Base-by-base conservation (phyloP, 2,797 vertebrate species). In the Eulemur coronatus region DNA sequence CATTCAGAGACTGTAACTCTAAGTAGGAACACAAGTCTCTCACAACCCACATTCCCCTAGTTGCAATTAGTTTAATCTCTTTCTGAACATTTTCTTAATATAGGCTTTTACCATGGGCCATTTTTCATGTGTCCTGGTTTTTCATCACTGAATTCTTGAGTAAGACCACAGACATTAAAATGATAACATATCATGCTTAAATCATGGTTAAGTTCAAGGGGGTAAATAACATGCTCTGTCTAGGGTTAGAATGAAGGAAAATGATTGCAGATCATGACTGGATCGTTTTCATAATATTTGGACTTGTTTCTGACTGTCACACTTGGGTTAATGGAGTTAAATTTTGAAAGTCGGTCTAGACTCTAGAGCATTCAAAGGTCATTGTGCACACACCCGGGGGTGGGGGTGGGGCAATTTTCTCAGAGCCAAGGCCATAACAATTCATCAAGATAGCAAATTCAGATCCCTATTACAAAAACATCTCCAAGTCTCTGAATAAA, bases 121-220 rank as follows among this genome's bases (percentile, higher is more conserved):
- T 97, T 98, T 97, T 91, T 98, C 97, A 97, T 55, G 43, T 89
- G 93, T 96, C 96, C 81, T 88, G 86, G 89, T 94, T 94, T 98
- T 97, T 97, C 96, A 95, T 87, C 91, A 79, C 96, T 78, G 80
- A 92, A 93, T 96, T 97, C 95, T 84, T 95, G 96, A 97, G 87
- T 87, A 84, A 97, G 95, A 84, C 89, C 92, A 82, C 94, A 97
- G 95, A 95, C 96, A 81, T 91, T 91, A 94, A 96, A 94, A 97
- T 97, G 95, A 97, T 94, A 97, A 96, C 93, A 89, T 92, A 97
- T 87, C 96, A 73, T 73, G 89, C 91, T 96, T 95, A 97, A 97
- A 97, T 97, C 95, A 91, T 57, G 75, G 94, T 79, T 41, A 93
- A 95, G 84, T 91, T 97, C 96, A 94, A 96, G 94, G 92, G 78